Percentiles rank a stretch among this genome's conserved stretches.
phyloP scores from a whole-genome alignment of 1,140 invertebrate genomes.

The Drosophila gunungcola region DNA sequence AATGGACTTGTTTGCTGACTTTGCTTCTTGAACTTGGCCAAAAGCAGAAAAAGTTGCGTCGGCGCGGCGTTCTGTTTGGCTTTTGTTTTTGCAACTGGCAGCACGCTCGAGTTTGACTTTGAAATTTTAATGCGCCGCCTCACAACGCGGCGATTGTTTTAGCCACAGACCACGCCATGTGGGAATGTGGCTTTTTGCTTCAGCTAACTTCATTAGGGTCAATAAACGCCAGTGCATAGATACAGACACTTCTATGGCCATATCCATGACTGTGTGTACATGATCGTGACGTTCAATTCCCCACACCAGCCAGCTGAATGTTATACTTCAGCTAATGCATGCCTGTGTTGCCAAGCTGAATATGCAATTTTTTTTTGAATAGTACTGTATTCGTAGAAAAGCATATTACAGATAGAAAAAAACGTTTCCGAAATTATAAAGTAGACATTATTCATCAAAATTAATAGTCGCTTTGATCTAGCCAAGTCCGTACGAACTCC shows the following conservation, averaged over 20 bases:
- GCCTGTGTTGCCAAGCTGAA: not conserved
- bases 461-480: too few relatives aligned
- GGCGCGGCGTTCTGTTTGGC: slow-evolving; percentile 31
- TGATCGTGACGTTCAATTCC: slow-evolving; percentile 47
- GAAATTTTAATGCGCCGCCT: slow-evolving; percentile 61
- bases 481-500: too few relatives aligned
- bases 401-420: too few relatives aligned
- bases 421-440: too few relatives aligned
- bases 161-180: slow-evolving; percentile 21
- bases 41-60: slow-evolving; percentile 47
- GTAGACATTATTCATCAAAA: too few relatives aligned
- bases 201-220: slow-evolving; percentile 72
- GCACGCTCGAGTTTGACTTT: slow-evolving; percentile 59
- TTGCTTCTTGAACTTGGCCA: slow-evolving; percentile 71
- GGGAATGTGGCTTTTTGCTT: slow-evolving; percentile 4
- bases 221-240: slow-evolving; percentile 70
- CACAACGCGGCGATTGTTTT: slow-evolving; percentile 52
- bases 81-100: slow-evolving; percentile 41
- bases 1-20: slow-evolving; percentile 39
- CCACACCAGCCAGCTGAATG: slow-evolving; percentile 3
- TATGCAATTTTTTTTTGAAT: too few relatives aligned
- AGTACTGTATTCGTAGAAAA: too few relatives aligned
- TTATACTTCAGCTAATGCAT: not conserved
- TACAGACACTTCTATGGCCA: slow-evolving; percentile 20
- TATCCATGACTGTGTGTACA: slow-evolving; percentile 23